These are phyloP conservation scores for Eonycteris spelaea DNA, from an alignment of 2,113 vertebrate genomes.

Conservation along the genomic window DNA sequence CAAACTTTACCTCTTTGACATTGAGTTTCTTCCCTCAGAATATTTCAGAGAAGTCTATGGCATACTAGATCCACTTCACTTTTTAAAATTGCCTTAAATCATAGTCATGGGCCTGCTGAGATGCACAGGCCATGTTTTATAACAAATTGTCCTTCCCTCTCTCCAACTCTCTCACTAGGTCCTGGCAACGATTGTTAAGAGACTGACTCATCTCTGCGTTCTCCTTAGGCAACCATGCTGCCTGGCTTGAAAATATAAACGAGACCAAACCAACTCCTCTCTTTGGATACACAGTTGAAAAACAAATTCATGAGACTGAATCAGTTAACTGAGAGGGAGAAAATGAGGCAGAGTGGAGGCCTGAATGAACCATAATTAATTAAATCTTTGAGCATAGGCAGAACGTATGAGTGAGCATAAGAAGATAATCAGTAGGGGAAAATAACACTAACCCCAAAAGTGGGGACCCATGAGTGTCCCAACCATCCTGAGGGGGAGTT, in stretches of 20 bases:
- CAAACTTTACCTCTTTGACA: neutral
- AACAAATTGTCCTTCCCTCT: neutral
- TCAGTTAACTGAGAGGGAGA: neutral
- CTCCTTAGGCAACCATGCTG: neutral
- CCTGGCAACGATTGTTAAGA: neutral
- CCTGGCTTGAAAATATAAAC: neutral
- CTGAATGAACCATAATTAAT: neutral
- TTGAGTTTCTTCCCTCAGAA: neutral
- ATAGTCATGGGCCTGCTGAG: neutral
- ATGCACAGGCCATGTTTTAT: neutral
- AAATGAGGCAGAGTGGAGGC: neutral
- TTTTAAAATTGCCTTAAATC: neutral
- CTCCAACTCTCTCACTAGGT: neutral
- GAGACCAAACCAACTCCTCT: neutral
- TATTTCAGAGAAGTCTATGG: neutral
- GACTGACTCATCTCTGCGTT: neutral
- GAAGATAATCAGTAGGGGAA: neutral
- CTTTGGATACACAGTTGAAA: neutral
- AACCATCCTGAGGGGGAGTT: neutral
- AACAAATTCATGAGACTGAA: neutral
- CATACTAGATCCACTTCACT: neutral
- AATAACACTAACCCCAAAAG: neutral
- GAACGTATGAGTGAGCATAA: neutral
- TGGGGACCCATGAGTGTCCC: accelerated
- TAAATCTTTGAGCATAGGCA: neutral